Evolutionary conservation across 1,140 invertebrate species (phyloP), one percentile per base, ranked within the genome.

Genomic region (Cotesia typhae): DNA sequence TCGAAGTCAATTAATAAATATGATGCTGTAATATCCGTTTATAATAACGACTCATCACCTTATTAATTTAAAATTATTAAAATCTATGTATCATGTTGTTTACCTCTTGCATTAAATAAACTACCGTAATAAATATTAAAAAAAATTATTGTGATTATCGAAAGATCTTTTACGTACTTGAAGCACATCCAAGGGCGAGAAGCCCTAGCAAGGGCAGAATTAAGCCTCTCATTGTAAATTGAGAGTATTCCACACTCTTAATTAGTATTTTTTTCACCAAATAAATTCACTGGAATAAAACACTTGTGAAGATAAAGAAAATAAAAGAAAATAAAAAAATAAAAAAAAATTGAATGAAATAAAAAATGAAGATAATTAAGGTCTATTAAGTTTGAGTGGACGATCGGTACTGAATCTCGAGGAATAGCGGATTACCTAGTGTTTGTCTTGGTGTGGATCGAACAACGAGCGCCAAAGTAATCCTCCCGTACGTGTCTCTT

Each of bases 381-480:
- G 77, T 82, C 79, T 79, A 83, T 80, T 78, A 78, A 80, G 81
- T 80, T 74, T 77, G 79, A 83, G 80, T 74, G 83, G 83, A 78
- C 83, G 82, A 80, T 79, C 81, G 78, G 76, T 75, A 85, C 83
- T 85, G 83, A 81, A 82, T 82, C 78, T 80, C 74, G 70, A 75
- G 79, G 80, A 82, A 64, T 74, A 78, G 76, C 75, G 80, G 81
- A 77, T 81, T 76, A 81, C 83, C 81, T 83, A 85, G 83, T 82
- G 79, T 47, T 47, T 47, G 41, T 80, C 80, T 78, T 77, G 53
- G 41, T 64, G 70, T 77, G 76, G 76, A 80, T 80, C 75, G 74
- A 76, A 79, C n/a, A 14, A 80, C 67, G 78, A 77, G 80, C 78
- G 78, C 75, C 79, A 79, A 80, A 78, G 79, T 75, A 73, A 66